phyloP scores from a whole-genome alignment of 2,888 invertebrate genomes.

The Acanthosepion lycidas region DNA sequence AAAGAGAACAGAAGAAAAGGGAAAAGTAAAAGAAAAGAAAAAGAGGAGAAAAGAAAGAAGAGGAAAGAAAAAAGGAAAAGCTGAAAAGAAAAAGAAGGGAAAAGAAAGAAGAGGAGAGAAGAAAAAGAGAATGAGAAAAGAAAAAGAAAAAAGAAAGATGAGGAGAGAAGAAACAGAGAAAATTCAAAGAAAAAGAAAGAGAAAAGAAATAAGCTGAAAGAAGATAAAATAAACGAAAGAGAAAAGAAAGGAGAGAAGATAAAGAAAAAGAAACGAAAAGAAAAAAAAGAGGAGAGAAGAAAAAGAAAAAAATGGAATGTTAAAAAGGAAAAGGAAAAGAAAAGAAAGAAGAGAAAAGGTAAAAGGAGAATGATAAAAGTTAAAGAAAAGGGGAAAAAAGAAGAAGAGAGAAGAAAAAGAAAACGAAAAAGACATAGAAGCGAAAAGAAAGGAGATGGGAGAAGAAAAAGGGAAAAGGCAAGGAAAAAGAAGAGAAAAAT shows the following conservation, averaged over 20 bases:
- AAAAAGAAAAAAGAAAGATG: neutral
- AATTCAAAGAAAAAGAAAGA: neutral
- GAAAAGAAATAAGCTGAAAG: neutral
- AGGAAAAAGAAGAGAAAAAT: too few relatives aligned
- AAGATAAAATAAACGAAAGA: neutral
- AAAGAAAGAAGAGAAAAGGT: neutral
- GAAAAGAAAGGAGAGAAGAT: neutral
- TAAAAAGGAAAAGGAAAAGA: too few relatives aligned
- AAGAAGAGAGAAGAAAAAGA: neutral
- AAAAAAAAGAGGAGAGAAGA: neutral
- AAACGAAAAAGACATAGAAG: too few relatives aligned
- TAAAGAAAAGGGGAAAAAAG: neutral
- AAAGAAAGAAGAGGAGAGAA: neutral
- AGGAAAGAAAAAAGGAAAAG: too few relatives aligned
- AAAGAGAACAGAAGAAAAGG: rapidly evolving
- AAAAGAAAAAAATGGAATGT: neutral
- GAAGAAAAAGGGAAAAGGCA: too few relatives aligned
- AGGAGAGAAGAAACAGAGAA: neutral
- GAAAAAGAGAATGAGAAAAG: neutral
- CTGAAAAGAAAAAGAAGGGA: neutral
- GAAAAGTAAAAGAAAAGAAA: rapidly evolving
- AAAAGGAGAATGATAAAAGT: neutral
- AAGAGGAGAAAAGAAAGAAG: neutral
- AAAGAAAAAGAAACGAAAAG: neutral
- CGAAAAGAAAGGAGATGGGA: too few relatives aligned